Conservation (phyloP, 2,113 vertebrate genomes). For the Rhodinocichla rosea region DNA sequence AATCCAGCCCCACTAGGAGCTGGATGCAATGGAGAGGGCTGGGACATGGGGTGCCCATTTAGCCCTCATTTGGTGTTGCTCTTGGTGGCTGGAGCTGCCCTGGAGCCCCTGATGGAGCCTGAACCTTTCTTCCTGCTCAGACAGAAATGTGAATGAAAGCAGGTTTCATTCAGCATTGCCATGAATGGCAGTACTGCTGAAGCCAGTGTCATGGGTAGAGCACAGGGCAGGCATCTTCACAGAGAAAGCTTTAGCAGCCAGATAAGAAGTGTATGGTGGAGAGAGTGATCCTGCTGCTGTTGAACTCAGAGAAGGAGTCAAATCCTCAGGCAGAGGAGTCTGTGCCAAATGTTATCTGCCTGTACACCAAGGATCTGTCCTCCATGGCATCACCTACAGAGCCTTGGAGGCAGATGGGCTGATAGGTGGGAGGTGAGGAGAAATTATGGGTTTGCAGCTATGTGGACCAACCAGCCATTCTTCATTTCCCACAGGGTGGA, state of each 20-base stretch:
- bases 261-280: not conserved
- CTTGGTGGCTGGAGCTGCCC: not conserved
- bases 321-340: not conserved
- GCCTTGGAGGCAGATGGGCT: not conserved
- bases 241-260: not conserved
- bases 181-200: not conserved
- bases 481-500: not conserved
- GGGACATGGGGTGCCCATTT: not conserved
- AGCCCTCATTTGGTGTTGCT: not conserved
- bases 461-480: not conserved
- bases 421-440: not conserved
- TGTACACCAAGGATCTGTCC: not conserved
- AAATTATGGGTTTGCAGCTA: conserved; percentile 11
- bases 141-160: not conserved
- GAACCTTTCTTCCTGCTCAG: not conserved
- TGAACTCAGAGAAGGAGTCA: not conserved
- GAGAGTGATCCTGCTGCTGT: not conserved
- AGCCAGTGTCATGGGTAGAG: not conserved
- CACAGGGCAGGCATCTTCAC: not conserved
- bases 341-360: not conserved
- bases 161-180: not conserved
- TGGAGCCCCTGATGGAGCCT: not conserved
- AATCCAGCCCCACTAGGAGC: no score
- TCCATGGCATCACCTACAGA: not conserved
- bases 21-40: not conserved